Evolutionary conservation across 2,888 invertebrate genomes (phyloP).

Genomic region (Zhuqinia jingwanae): DNA sequence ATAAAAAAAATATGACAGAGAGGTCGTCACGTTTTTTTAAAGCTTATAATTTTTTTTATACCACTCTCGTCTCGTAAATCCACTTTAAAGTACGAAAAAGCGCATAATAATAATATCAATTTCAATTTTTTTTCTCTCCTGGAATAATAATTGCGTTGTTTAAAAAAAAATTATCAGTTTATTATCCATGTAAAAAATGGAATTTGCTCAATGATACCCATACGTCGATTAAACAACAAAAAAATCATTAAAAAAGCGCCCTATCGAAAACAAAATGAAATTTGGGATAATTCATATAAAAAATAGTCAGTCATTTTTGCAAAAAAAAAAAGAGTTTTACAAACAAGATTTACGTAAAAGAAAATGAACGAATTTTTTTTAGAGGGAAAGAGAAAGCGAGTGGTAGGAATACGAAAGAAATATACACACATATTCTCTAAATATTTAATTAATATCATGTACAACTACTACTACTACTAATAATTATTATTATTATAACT

Average conservation of each 20-base stretch:
- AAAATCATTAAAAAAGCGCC: not conserved
- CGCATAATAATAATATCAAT: no score
- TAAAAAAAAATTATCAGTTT: constrained; percentile 39
- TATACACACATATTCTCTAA: no score
- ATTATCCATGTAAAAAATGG: constrained; percentile 44
- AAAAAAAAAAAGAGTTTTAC: not conserved
- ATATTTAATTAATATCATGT: no score
- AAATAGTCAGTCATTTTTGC: constrained; percentile 11
- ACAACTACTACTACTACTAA: no score
- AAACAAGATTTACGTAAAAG: not conserved
- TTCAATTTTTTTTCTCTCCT: no score
- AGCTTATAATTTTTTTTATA: not conserved
- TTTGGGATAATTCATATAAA: not conserved
- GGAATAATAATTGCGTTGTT: not conserved
- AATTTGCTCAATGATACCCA: constrained; percentile 53
- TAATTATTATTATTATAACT: no score
- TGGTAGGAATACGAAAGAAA: not conserved
- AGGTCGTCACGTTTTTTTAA: constrained; percentile 3
- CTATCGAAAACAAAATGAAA: no score
- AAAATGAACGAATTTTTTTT: not conserved
- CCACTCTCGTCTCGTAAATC: not conserved
- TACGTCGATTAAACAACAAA: constrained; percentile 3
- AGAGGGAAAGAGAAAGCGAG: constrained; percentile 10
- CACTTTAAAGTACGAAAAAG: no score
- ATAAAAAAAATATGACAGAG: not conserved